A percentile compares a stretch with the other conserved stretches of the same genome.
phyloP scores from a whole-genome alignment of 2,888 invertebrate genomes.

The Plagodis pulveraria region DNA sequence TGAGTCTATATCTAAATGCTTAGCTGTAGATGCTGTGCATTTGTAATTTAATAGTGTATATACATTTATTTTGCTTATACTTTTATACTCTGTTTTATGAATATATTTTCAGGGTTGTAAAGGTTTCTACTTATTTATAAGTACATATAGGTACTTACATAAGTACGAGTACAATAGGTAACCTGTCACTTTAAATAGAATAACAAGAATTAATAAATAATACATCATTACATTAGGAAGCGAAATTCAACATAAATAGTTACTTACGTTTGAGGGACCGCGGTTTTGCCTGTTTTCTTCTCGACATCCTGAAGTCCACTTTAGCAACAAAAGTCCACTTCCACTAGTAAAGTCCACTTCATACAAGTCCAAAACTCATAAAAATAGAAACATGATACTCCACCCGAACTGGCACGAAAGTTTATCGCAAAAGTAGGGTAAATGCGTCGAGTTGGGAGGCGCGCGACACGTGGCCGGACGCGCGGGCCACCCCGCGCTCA shows the following conservation, averaged over 20 bases:
- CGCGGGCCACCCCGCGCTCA: slow-evolving; percentile 74
- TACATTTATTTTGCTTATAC: no score
- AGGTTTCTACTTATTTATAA: no score
- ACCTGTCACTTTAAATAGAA: no score
- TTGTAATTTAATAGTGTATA: no score
- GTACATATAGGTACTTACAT: no score
- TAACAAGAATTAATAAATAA: no score
- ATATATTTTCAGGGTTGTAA: no score
- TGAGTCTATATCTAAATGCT: no score
- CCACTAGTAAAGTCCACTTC: slow-evolving; percentile 1
- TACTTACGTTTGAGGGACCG: slow-evolving; percentile 89
- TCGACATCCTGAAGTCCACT: slow-evolving; percentile 80
- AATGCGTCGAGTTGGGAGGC: slow-evolving; percentile 27
- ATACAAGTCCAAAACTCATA: slow-evolving; percentile 11
- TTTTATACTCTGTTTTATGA: no score
- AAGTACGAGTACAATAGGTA: no score
- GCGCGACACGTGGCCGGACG: slow-evolving; percentile 60
- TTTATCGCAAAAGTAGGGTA: slow-evolving; percentile 60
- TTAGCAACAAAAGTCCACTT: slow-evolving; percentile 7
- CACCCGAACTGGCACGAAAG: slow-evolving; percentile 46
- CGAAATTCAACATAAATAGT: background rate
- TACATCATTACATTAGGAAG: no score
- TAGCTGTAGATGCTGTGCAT: no score
- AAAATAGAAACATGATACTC: slow-evolving; percentile 4
- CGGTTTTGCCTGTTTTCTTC: slow-evolving; percentile 89